phyloP scores from a whole-genome alignment of 2,797 vertebrate genomes.

The Ammospiza maritima region DNA sequence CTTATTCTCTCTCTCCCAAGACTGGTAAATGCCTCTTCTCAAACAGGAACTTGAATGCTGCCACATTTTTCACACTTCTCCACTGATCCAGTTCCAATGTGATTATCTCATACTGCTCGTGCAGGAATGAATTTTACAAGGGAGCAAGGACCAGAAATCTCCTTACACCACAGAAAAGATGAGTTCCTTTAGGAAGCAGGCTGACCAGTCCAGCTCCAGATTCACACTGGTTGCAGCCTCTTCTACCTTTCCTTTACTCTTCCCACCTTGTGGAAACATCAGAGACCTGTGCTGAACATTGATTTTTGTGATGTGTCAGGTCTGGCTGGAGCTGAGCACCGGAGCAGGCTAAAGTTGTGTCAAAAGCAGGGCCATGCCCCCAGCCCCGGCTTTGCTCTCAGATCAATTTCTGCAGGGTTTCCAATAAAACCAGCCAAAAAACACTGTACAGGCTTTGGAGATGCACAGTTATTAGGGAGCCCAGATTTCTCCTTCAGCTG shows the following conservation, averaged over 20 bases:
- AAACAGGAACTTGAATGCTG: constrained; percentile 55
- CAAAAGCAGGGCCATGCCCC: neutral
- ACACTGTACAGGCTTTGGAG: neutral
- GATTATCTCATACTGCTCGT: constrained; percentile 44
- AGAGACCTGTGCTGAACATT: neutral
- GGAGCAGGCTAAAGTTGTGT: neutral
- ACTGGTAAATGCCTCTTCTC: constrained; percentile 55
- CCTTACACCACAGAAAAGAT: neutral
- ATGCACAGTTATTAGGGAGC: neutral
- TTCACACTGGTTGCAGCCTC: neutral
- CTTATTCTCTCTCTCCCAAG: constrained; percentile 54
- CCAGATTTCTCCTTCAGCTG: neutral
- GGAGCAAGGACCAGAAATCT: neutral
- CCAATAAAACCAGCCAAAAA: neutral
- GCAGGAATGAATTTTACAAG: constrained; percentile 25
- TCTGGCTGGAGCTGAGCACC: neutral
- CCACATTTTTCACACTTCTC: constrained; percentile 56
- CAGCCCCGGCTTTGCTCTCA: neutral
- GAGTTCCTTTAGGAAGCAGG: neutral
- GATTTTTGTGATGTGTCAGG: constrained; percentile 9
- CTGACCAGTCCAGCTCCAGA: neutral
- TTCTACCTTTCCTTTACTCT: neutral
- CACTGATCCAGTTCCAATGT: constrained; percentile 59
- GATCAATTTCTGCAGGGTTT: constrained; percentile 12
- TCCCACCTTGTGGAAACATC: neutral